A percentile compares a stretch with the other conserved stretches of the same genome.
These are phyloP conservation scores for Eubasilissa regina DNA, from an alignment of 1,140 invertebrate species.

Conservation along the genomic window DNA sequence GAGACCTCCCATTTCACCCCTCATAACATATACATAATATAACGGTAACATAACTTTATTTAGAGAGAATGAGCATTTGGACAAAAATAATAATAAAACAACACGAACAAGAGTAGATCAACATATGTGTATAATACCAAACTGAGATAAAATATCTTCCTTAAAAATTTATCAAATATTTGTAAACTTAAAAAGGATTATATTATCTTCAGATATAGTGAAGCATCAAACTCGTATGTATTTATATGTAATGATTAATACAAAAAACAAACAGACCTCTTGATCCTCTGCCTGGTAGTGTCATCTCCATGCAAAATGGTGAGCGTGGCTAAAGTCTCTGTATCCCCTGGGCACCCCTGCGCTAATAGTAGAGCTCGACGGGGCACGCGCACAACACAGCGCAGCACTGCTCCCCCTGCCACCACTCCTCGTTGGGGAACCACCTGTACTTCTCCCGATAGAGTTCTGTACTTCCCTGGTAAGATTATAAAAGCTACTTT, in stretches of 20 bases:
- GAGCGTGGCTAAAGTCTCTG: constrained; percentile 52
- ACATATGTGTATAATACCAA: too few species aligned
- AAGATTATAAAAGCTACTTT: too few species aligned
- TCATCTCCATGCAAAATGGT: constrained; percentile 55
- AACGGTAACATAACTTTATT: too few species aligned
- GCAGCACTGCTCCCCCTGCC: constrained; percentile 17
- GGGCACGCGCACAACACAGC: constrained; percentile 50
- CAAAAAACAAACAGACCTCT: constrained; percentile 33
- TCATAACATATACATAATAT: too few species aligned
- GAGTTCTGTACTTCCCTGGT: constrained; percentile 57
- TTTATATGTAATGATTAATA: too few species aligned
- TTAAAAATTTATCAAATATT: too few species aligned
- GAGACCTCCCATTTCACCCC: too few species aligned
- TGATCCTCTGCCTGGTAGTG: constrained; percentile 50
- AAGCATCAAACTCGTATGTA: not conserved
- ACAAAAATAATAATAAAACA: too few species aligned
- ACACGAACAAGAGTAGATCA: too few species aligned
- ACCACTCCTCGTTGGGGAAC: constrained; percentile 38
- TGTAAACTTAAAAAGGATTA: too few species aligned
- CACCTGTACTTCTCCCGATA: constrained; percentile 49
- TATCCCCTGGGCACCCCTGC: constrained; percentile 36
- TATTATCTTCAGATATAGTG: not conserved
- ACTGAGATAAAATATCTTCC: too few species aligned
- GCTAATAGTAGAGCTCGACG: constrained; percentile 46
- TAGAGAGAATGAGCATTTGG: too few species aligned